Evolutionary conservation across 2,797 vertebrate species (phyloP).

Genomic region (Aotus griseimembra): DNA sequence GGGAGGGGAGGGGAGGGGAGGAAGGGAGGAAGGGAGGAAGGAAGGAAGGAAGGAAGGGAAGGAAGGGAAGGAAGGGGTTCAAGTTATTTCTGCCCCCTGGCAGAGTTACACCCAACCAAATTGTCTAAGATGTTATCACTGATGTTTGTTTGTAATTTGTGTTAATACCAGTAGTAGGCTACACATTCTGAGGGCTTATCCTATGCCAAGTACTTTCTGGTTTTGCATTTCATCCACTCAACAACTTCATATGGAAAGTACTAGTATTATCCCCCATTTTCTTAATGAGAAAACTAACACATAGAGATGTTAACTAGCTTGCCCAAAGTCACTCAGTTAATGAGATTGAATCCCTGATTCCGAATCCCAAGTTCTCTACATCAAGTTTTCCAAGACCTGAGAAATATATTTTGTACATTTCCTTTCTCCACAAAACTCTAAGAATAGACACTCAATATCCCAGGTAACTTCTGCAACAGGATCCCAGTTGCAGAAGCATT

Average conservation of each 20-base stretch:
- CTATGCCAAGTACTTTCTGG: background rate
- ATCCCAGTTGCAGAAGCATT: background rate
- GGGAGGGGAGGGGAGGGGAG: too few relatives aligned
- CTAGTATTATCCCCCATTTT: background rate
- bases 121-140: background rate
- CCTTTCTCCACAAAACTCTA: background rate
- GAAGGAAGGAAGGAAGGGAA: too few relatives aligned
- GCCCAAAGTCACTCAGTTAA: background rate
- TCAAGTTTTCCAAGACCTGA: background rate
- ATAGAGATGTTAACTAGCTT: background rate
- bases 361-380: background rate
- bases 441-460: background rate
- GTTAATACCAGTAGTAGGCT: background rate
- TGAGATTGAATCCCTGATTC: background rate
- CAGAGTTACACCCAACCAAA: background rate
- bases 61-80: background rate
- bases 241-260: background rate
- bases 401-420: background rate
- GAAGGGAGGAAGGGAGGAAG: rapidly evolving
- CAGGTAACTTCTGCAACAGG: background rate
- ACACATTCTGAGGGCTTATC: background rate
- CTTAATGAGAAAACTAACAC: background rate
- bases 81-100: constrained; percentile 44
- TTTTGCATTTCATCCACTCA: background rate
- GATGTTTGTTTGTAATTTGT: constrained; percentile 7